Evolutionary conservation across 2,797 vertebrate genomes (phyloP).

Genomic region (Gymnodraco acuticeps): DNA sequence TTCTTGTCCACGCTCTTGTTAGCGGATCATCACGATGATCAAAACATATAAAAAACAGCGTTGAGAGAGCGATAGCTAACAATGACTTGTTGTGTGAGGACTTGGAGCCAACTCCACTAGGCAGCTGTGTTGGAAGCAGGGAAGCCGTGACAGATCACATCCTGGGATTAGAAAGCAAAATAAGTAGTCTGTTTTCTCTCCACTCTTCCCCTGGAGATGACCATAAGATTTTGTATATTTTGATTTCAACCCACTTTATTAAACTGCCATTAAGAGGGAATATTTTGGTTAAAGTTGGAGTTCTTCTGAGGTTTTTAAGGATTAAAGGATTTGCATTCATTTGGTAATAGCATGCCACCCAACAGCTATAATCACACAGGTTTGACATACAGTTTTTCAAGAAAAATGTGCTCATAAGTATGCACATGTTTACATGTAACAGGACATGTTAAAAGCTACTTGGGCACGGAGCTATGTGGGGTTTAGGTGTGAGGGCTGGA

Average conservation of each 20-base stretch:
- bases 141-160: conserved; percentile 81
- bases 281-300: conserved; percentile 67
- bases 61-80: conserved; percentile 53
- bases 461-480: conserved; percentile 40
- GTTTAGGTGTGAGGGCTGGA: conserved; percentile 47
- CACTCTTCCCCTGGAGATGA: conserved; percentile 54
- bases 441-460: conserved; percentile 35
- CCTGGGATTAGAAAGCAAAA: conserved; percentile 83
- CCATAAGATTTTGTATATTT: conserved; percentile 70
- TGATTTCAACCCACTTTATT: conserved; percentile 73
- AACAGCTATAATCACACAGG: conserved; percentile 53
- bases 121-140: conserved; percentile 78
- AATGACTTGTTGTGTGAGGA: conserved; percentile 73
- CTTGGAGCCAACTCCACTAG: conserved; percentile 61
- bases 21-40: conserved; percentile 37
- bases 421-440: conserved; percentile 42
- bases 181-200: conserved; percentile 76
- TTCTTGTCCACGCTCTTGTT: conserved; percentile 34
- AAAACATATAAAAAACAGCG: conserved; percentile 19
- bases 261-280: conserved; percentile 66
- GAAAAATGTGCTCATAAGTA: conserved; percentile 14
- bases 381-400: conserved; percentile 42
- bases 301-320: conserved; percentile 65
- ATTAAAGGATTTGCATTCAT: conserved; percentile 79
- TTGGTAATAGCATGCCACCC: conserved; percentile 65